A percentile compares a stretch with the other conserved stretches of the same genome.
Conservation (phyloP, 2,888 invertebrate species). For the Orthonychiurus folsomi region DNA sequence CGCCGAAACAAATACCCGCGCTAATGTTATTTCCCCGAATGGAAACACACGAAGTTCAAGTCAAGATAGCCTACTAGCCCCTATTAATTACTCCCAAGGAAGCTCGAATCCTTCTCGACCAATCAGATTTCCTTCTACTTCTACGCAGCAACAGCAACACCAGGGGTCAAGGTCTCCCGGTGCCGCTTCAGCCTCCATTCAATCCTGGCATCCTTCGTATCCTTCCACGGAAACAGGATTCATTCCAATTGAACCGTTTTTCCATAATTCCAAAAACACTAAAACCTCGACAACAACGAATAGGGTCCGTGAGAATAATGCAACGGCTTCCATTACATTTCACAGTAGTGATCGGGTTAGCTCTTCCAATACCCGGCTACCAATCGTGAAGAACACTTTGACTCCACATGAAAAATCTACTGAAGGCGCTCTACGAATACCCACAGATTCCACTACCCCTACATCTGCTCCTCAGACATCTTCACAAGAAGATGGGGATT, state of each 20-base stretch:
- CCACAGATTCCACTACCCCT: conserved; percentile 22
- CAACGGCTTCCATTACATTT: neutral
- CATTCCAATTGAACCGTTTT: conserved; percentile 40
- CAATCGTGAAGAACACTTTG: neutral
- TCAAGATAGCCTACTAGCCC: conserved; percentile 18
- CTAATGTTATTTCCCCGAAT: conserved; percentile 6
- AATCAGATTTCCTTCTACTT: neutral
- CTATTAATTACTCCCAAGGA: conserved; percentile 5
- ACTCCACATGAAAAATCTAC: neutral
- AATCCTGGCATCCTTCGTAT: conserved; percentile 38
- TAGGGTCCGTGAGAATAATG: neutral
- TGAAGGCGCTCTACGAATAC: neutral
- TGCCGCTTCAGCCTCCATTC: conserved; percentile 14
- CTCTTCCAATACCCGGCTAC: neutral
- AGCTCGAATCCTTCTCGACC: conserved; percentile 6
- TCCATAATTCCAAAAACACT: conserved; percentile 21
- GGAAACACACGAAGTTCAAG: conserved; percentile 12
- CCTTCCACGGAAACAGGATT: conserved; percentile 39
- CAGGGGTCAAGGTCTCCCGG: conserved; percentile 2
- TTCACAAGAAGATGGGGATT: conserved; percentile 17
- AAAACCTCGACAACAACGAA: neutral
- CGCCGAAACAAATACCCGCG: conserved; percentile 21
- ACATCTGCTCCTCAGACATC: conserved; percentile 22
- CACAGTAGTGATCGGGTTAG: neutral
- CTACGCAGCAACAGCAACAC: conserved; percentile 3